Evolutionary conservation across 2,797 vertebrate species (phyloP), one percentile per base, ranked within the genome.

Genomic region (Siniperca undulata): DNA sequence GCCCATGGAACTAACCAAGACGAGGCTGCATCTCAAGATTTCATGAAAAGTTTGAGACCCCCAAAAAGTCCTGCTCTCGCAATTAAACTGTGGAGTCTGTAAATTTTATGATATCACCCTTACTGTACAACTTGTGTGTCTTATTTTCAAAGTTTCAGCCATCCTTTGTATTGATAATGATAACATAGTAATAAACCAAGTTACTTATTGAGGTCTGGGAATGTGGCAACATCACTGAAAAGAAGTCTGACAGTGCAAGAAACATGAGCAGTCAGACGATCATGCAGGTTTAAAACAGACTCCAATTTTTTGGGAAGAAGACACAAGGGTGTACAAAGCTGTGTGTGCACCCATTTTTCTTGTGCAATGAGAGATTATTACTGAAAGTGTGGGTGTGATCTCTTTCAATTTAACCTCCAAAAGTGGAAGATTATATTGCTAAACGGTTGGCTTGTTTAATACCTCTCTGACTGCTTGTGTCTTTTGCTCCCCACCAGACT

Each of bases 21-120:
- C 59, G 79, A 74, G 56, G 60, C 62, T 40, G 24, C 82, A 36
- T 73, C 74, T 91, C 68, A 91, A 90, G 86, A 76, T 88, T 90
- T 90, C 56, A 92, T 83, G 71, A 44, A 40, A 17, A 36, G 71
- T 77, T 81, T 62, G 53, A 72, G 74, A 85, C 46, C 27, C 71
- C 19, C 40, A 17, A 7, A 60, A 62, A 64, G 55, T 48, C 17
- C 58, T 67, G n/a, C 70, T 69, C 24, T 74, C 59, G 56, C 52
- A 22, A 48, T 34, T 30, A 30, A 30, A 30, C 2, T 30, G 30
- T 30, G 30, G 30, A 30, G 30, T 30, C 30, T 3, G 30, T 30
- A 30, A 3, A 30, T 30, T 30, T 30, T 30, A 30, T 30, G 3
- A 30, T 30, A 30, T 30, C 30, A 30, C 30, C 30, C 30, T 30